phyloP scores from a whole-genome alignment of 2,797 vertebrate species.

The Macropodus opercularis region DNA sequence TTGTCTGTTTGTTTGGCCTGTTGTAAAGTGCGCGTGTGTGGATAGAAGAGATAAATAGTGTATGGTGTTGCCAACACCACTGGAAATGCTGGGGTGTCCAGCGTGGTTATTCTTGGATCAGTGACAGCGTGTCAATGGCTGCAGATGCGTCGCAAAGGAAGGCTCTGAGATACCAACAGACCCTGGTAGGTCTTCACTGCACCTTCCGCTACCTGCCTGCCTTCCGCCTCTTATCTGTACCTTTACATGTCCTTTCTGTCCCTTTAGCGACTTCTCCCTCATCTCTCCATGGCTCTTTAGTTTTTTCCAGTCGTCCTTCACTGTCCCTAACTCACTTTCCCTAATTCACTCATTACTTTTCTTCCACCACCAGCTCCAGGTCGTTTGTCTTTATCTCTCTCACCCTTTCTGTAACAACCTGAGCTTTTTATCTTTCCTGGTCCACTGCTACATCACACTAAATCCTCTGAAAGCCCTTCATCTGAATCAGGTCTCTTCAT shows the following conservation, averaged over 20 bases:
- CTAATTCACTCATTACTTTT: background rate
- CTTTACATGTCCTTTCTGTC: slow-evolving; percentile 5
- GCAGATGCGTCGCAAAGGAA: slow-evolving; percentile 89
- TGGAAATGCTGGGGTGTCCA: slow-evolving; percentile 83
- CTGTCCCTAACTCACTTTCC: slow-evolving; percentile 55
- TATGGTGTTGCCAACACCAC: slow-evolving; percentile 62
- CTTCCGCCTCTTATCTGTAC: slow-evolving; percentile 1
- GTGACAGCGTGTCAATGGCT: slow-evolving; percentile 89
- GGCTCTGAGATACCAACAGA: slow-evolving; percentile 90
- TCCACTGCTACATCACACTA: slow-evolving; percentile 18
- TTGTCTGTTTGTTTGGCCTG: slow-evolving; percentile 47
- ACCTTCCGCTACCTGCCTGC: slow-evolving; percentile 34
- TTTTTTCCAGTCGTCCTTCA: slow-evolving; percentile 28
- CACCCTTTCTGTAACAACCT: slow-evolving; percentile 9
- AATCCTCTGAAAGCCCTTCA: background rate
- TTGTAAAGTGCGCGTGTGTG: slow-evolving; percentile 46
- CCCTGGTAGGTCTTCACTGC: slow-evolving; percentile 84
- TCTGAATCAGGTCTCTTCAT: slow-evolving; percentile 25
- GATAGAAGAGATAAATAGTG: slow-evolving; percentile 19
- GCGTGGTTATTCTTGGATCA: slow-evolving; percentile 84
- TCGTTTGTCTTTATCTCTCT: background rate
- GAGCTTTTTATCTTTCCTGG: background rate
- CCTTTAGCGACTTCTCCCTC: slow-evolving; percentile 18
- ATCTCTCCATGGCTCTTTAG: slow-evolving; percentile 39
- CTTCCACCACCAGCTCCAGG: background rate